phyloP scores from a whole-genome alignment of 2,888 invertebrate species.

The Netelia inedita region DNA sequence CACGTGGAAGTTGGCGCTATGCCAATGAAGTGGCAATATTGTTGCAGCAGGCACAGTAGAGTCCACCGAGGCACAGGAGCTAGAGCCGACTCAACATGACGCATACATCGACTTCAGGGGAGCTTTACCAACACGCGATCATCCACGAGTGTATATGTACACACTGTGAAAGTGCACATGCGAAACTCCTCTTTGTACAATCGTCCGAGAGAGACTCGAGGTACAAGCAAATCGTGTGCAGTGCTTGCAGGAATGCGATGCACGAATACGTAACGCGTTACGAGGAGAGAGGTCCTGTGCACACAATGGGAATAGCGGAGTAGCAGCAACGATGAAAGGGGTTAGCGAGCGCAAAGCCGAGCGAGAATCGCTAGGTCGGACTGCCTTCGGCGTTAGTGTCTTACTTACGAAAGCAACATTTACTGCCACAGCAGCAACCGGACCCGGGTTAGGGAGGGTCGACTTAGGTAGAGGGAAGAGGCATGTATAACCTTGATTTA shows the following conservation, averaged over 20 bases:
- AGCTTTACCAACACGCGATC: conserved; percentile 26
- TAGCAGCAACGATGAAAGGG: conserved; percentile 44
- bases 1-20: conserved; percentile 49
- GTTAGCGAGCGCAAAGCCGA: conserved; percentile 32
- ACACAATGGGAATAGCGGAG: conserved; percentile 32
- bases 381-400: conserved; percentile 59
- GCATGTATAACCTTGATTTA: conserved; percentile 60
- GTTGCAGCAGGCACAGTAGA: conserved; percentile 46
- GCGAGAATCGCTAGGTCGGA: conserved; percentile 49
- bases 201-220: conserved; percentile 17
- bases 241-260: conserved; percentile 47
- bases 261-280: conserved; percentile 44
- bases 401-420: conserved; percentile 65
- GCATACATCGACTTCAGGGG: conserved; percentile 41
- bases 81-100: conserved; percentile 39
- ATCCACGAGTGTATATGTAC: not conserved
- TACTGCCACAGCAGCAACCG: conserved; percentile 41
- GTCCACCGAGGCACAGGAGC: conserved; percentile 8
- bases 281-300: not conserved
- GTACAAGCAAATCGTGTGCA: not conserved
- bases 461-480: not conserved
- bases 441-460: conserved; percentile 19
- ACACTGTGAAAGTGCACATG: conserved; percentile 6
- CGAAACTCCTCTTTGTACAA: not conserved
- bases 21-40: conserved; percentile 63